A percentile compares a stretch with the other conserved stretches of the same genome.
Evolutionary conservation across 1,140 invertebrate genomes (phyloP).

Genomic region (Lepidotrigona ventralis): DNA sequence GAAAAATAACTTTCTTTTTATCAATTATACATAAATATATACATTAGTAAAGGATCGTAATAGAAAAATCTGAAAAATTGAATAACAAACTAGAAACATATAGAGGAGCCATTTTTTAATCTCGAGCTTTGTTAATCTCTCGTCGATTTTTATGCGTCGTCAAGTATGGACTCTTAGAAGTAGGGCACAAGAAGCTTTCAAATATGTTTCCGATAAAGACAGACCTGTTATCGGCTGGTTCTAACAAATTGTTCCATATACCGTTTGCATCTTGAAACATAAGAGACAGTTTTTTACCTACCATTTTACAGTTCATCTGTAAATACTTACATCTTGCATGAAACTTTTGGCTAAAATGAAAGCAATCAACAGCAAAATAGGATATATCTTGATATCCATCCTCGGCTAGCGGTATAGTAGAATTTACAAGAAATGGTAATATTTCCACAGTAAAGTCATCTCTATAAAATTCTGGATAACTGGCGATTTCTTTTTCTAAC

Average conservation of each 20-base stretch:
- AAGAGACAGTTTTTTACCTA: constrained; percentile 1
- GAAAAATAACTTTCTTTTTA: too few relatives aligned
- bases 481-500: constrained; percentile 69
- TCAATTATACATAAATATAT: too few relatives aligned
- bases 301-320: too few relatives aligned
- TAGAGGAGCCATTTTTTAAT: too few relatives aligned
- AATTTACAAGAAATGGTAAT: constrained; percentile 80
- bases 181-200: constrained; percentile 72
- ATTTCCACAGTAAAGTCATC: constrained; percentile 84
- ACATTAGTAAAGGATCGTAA: too few relatives aligned
- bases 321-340: constrained; percentile 80
- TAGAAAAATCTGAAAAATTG: too few relatives aligned
- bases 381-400: constrained; percentile 80
- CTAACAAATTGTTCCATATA: constrained; percentile 84
- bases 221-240: constrained; percentile 78
- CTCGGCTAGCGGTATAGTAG: constrained; percentile 71
- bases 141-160: constrained; percentile 66
- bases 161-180: constrained; percentile 72
- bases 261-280: constrained; percentile 78
- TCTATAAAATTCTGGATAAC: constrained; percentile 79
- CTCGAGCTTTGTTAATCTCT: too few relatives aligned
- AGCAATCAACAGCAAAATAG: constrained; percentile 86
- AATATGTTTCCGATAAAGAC: constrained; percentile 61
- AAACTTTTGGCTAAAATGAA: constrained; percentile 85
- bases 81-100: too few relatives aligned